These are phyloP conservation scores for Lates calcarifer DNA, from an alignment of 2,113 vertebrate genomes.

Conservation along the genomic window DNA sequence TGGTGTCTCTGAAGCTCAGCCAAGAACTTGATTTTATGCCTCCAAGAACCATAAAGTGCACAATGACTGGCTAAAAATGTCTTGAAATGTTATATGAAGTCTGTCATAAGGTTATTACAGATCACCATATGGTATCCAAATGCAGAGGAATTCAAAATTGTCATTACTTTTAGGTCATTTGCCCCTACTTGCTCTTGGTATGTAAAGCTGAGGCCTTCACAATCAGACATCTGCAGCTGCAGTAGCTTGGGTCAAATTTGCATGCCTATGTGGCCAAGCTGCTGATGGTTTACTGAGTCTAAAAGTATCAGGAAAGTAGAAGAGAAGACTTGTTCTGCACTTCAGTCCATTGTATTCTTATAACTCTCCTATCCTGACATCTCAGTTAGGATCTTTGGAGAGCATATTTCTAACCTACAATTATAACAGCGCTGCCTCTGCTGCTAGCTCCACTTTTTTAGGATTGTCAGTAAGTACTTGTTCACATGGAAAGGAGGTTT, in stretches of 20 bases:
- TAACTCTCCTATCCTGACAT: not conserved
- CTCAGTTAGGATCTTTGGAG: too few relatives aligned
- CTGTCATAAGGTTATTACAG: not conserved
- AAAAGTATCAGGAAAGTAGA: not conserved
- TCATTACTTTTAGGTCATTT: conserved; percentile 26
- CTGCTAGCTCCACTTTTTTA: not conserved
- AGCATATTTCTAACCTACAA: conserved; percentile 3
- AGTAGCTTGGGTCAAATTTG: not conserved
- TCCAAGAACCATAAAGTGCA: not conserved
- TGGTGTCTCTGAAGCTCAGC: not conserved
- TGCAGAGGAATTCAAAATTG: not conserved
- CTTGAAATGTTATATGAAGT: not conserved
- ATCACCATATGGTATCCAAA: not conserved
- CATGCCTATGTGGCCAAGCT: conserved; percentile 12
- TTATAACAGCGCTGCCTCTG: not conserved
- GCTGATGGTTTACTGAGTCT: not conserved
- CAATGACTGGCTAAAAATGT: not conserved
- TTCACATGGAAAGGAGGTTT: not conserved
- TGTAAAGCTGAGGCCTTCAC: conserved; percentile 44
- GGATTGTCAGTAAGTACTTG: not conserved
- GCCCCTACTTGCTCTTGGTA: conserved; percentile 60
- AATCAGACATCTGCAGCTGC: conserved; percentile 24
- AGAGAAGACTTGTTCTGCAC: not conserved
- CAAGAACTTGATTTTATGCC: too few relatives aligned
- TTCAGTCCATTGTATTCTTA: conserved; percentile 10